Conservation (phyloP, 2,888 invertebrate species). For the Hyppa rectilinea region DNA sequence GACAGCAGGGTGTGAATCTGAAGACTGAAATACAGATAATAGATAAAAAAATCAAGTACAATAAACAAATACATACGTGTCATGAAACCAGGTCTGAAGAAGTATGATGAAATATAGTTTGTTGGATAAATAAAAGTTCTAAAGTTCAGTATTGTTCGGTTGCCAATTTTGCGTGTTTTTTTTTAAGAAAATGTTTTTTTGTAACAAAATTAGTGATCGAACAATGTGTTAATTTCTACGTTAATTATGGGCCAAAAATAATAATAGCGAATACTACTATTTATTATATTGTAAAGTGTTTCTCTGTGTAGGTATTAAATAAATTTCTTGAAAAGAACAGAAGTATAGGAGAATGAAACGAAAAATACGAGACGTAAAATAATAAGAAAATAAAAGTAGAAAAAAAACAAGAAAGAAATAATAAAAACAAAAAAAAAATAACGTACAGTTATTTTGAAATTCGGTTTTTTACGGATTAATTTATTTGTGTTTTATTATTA, state of each 20-base stretch:
- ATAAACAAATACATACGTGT: conserved; percentile 73
- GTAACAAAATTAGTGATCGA: conserved; percentile 82
- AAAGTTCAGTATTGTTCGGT: conserved; percentile 83
- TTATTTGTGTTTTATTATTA: conserved; percentile 75
- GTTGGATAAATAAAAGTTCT: conserved; percentile 79
- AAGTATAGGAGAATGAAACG: conserved; percentile 85
- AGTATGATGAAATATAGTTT: conserved; percentile 76
- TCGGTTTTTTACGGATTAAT: conserved; percentile 76
- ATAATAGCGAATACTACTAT: conserved; percentile 83
- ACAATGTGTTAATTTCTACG: conserved; percentile 80
- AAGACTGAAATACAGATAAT: conserved; percentile 65
- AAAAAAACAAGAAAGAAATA: conserved; percentile 73
- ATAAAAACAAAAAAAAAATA: conserved; percentile 71
- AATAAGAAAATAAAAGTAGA: conserved; percentile 75
- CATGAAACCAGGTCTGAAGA: conserved; percentile 84
- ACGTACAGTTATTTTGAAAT: conserved; percentile 74
- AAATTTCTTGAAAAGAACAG: conserved; percentile 82
- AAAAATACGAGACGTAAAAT: conserved; percentile 71
- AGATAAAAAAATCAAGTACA: conserved; percentile 56
- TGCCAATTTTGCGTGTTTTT: conserved; percentile 72
- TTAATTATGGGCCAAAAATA: conserved; percentile 87
- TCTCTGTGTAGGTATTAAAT: conserved; percentile 89
- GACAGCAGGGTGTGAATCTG: conserved; percentile 58
- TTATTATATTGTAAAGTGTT: conserved; percentile 89
- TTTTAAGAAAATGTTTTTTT: conserved; percentile 15